Evolutionary conservation across 2,797 vertebrate genomes (phyloP), one percentile per base, ranked within the genome.

Genomic region (Pangasius sanitwongsei): DNA sequence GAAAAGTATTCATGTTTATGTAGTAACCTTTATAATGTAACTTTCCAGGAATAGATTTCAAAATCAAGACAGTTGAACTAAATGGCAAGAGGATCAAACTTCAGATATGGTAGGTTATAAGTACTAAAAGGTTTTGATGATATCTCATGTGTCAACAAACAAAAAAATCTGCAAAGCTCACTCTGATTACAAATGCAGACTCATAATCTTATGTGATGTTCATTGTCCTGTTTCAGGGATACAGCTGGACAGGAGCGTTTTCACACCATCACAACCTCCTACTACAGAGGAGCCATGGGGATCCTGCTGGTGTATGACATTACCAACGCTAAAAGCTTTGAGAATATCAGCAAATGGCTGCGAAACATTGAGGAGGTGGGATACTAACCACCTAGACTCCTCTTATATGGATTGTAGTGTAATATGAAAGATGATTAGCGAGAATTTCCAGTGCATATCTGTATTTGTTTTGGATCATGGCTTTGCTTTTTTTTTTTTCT

Each of bases 21-120:
- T 89, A 77, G 31, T 84, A 67, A 82, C 18, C 6, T 31, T 77
- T 53, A 12, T 80, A 18, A 34, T 81, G 9, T 61, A 28, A n/a
- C 25, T 67, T 69, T 90, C 63, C 80, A 99, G 98, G 98, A 95
- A 99, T 99, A 96, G 98, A 99, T 95, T 99, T 99, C 96, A 99
- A 99, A 97, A 99, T 99, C 95, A 98, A 98, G 97, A 99, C 98
- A 65, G 97, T 99, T 94, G 98, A 99, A 93, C 95, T 99, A 93
- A 97, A 99, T 95, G 98, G 98, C 90, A 99, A 99, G 96, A 99
- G 98, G 97, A 99, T 99, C 95, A 99, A 99, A 93, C 96, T 99
- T 92, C 98, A 99, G 94, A 99, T 99, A 96, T 99, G 98, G 98
- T 99, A 95, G 97, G 97, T 95, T 20, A 44, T 70, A 31, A n/a